Percentiles rank a stretch among this genome's conserved stretches.
Conservation (phyloP, 2,888 invertebrate species). For the Oscheius sp. region DNA sequence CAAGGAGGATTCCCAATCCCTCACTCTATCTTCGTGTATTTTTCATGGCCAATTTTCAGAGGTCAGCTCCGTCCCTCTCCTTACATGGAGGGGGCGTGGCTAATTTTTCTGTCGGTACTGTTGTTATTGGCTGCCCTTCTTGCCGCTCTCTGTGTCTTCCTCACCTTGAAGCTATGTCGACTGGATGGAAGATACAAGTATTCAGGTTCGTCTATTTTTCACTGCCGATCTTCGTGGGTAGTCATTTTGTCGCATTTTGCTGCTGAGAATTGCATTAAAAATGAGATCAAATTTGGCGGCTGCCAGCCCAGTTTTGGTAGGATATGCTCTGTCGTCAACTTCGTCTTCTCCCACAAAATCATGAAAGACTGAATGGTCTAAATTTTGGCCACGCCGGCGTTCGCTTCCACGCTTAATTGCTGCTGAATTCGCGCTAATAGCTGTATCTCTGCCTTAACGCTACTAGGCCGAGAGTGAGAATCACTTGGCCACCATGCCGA, state of each 20-base stretch:
- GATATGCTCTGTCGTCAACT: neutral
- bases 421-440: slow-evolving; percentile 31
- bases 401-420: slow-evolving; percentile 35
- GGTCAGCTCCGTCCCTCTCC: slow-evolving; percentile 24
- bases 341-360: neutral
- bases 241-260: slow-evolving; percentile 1
- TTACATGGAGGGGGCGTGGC: slow-evolving; percentile 41
- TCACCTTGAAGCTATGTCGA: slow-evolving; percentile 20
- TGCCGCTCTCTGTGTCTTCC: slow-evolving; percentile 27
- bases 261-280: slow-evolving; percentile 15
- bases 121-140: slow-evolving; percentile 20
- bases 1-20: neutral
- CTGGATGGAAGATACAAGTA: slow-evolving; percentile 32
- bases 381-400: slow-evolving; percentile 28
- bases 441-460: slow-evolving; percentile 33
- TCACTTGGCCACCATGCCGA: slow-evolving; percentile 16
- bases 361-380: slow-evolving; percentile 20
- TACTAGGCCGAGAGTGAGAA: neutral
- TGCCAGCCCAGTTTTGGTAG: slow-evolving; percentile 9
- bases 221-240: neutral
- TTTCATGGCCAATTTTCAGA: neutral
- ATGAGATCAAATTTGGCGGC: slow-evolving; percentile 1
- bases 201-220: slow-evolving; percentile 14
- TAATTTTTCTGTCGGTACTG: slow-evolving; percentile 28
- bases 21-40: neutral